Percentiles rank a stretch among this genome's conserved stretches.
phyloP scores from a whole-genome alignment of 1,140 invertebrate species.

The Lasioglossum baleicum region DNA sequence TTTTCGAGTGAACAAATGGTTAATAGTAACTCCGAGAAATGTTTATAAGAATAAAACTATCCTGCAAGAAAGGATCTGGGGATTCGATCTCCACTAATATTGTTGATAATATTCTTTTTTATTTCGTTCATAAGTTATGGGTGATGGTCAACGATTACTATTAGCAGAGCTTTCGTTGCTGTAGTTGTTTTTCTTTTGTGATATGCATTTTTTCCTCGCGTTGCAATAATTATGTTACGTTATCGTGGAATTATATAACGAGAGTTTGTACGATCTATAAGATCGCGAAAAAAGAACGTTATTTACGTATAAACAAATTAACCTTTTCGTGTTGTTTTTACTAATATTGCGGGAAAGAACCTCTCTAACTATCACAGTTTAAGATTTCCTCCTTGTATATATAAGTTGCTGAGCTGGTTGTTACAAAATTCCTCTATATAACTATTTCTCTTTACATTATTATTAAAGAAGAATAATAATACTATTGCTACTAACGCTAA shows the following conservation, averaged over 20 bases:
- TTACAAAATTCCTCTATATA: slow-evolving; percentile 47
- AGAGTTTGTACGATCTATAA: not conserved
- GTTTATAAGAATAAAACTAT: slow-evolving; percentile 2
- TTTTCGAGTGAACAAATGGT: not conserved
- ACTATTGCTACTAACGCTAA: slow-evolving; percentile 43
- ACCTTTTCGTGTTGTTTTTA: slow-evolving; percentile 17
- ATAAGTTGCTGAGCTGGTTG: slow-evolving; percentile 28
- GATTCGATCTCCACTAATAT: not conserved
- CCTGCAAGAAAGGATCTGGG: not conserved
- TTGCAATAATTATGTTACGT: not conserved
- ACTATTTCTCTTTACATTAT: slow-evolving; percentile 52
- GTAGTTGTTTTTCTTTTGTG: not conserved
- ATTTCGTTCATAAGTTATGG: slow-evolving; percentile 1
- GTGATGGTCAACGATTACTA: not conserved
- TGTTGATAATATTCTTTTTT: not conserved
- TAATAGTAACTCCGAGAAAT: not conserved
- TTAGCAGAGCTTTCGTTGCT: not conserved
- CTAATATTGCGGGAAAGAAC: not conserved
- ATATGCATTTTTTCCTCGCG: too few species aligned
- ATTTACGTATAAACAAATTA: slow-evolving; percentile 4
- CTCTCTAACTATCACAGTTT: slow-evolving; percentile 4
- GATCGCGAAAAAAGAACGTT: slow-evolving; percentile 8
- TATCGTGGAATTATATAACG: not conserved
- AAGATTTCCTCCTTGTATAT: slow-evolving; percentile 27
- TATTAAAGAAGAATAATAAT: slow-evolving; percentile 43